A percentile compares a stretch with the other conserved stretches of the same genome.
Conservation (phyloP, 2,797 vertebrate genomes). For the Eutrigla gurnardus region DNA sequence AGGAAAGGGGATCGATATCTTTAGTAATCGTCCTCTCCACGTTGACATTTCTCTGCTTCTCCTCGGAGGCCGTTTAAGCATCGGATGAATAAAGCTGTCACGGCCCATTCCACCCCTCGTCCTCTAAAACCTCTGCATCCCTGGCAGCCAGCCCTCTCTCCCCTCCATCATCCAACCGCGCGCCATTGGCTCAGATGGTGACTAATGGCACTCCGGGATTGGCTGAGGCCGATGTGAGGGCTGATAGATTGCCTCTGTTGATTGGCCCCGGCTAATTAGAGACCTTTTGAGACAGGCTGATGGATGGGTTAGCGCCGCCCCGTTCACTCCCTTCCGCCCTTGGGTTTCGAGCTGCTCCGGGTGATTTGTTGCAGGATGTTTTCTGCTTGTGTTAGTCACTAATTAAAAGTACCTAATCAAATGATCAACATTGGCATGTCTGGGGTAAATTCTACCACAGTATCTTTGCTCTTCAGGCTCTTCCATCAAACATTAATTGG, state of each 20-base stretch:
- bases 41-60: conserved; percentile 83
- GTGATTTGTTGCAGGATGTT: conserved; percentile 73
- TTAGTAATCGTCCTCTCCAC: conserved; percentile 79
- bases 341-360: conserved; percentile 39
- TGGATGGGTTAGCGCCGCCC: conserved; percentile 67
- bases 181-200: conserved; percentile 81
- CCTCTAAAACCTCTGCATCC: conserved; percentile 75
- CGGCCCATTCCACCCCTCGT: conserved; percentile 87
- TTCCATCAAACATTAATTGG: conserved; percentile 49
- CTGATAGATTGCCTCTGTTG: conserved; percentile 81
- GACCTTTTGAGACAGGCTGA: conserved; percentile 71
- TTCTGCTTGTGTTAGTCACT: conserved; percentile 67
- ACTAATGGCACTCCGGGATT: conserved; percentile 82
- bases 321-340: conserved; percentile 47
- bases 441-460: conserved; percentile 22
- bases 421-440: conserved; percentile 64
- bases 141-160: conserved; percentile 66
- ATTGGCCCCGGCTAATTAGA: conserved; percentile 80
- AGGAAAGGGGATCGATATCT: conserved; percentile 74
- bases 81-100: conserved; percentile 95
- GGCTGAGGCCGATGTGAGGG: conserved; percentile 72
- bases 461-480: conserved; percentile 48
- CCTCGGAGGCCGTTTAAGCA: conserved; percentile 92
- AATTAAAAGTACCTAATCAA: conserved; percentile 79
- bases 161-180: conserved; percentile 83